Evolutionary conservation across 2,113 vertebrate genomes (phyloP).

Genomic region (Onychostruthus taczanowskii): DNA sequence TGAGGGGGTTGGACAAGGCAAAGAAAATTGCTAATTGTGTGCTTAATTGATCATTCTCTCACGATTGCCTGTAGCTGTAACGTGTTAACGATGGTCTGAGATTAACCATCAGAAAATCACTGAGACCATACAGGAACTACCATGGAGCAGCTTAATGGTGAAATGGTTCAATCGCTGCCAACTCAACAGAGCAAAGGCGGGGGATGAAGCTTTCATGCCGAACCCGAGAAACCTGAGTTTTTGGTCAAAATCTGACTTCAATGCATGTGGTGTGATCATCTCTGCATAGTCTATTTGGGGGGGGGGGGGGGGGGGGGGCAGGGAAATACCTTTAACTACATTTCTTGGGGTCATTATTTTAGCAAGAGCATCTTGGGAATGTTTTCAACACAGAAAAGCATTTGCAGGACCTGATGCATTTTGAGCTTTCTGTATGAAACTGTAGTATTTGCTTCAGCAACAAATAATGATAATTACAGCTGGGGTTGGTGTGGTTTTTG

Average conservation of each 20-base stretch:
- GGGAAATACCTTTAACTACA: background rate
- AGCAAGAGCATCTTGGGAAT: background rate
- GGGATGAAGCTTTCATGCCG: accelerated
- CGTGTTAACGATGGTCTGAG: background rate
- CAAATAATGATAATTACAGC: background rate
- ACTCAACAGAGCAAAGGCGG: background rate
- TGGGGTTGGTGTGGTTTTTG: background rate
- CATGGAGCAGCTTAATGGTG: background rate
- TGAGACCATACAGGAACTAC: background rate
- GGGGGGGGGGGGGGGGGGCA: too few species aligned
- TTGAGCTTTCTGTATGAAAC: background rate
- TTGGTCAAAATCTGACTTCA: background rate
- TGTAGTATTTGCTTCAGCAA: background rate
- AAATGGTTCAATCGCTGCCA: background rate
- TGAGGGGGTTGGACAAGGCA: background rate
- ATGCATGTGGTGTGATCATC: background rate
- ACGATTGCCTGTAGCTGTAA: background rate
- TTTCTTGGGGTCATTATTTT: background rate
- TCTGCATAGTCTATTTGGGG: background rate
- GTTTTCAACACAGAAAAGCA: background rate
- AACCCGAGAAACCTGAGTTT: background rate
- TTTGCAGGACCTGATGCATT: background rate
- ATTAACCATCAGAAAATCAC: background rate
- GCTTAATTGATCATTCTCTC: background rate
- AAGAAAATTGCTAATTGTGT: background rate